phyloP scores from a whole-genome alignment of 2,113 vertebrate species.

The Rhinopomastus cyanomelas region DNA sequence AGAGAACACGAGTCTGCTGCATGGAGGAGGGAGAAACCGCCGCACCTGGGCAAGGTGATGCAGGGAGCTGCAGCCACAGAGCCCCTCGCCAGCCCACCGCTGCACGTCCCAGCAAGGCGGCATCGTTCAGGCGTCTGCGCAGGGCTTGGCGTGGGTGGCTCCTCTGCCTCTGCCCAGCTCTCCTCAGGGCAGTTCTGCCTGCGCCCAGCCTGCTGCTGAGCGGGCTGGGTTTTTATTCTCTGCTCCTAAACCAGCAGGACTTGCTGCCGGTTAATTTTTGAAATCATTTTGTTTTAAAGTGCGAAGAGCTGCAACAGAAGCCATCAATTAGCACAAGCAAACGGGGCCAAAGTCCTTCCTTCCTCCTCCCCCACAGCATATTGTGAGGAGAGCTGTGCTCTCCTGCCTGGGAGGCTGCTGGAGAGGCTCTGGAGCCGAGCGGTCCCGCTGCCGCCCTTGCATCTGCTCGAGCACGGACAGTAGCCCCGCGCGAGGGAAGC shows the following conservation, averaged over 20 bases:
- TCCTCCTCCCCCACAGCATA: constrained; percentile 60
- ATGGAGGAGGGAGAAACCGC: neutral
- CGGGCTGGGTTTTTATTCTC: constrained; percentile 52
- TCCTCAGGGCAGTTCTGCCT: neutral
- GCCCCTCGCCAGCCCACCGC: fast-evolving
- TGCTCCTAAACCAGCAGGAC: constrained; percentile 22
- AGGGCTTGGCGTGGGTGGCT: neutral
- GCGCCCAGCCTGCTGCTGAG: neutral
- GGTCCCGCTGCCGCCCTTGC: constrained; percentile 36
- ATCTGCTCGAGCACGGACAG: constrained; percentile 54
- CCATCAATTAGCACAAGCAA: constrained; percentile 76
- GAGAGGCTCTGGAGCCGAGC: constrained; percentile 61
- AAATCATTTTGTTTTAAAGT: constrained; percentile 17
- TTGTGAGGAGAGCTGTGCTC: constrained; percentile 50
- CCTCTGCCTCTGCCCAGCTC: neutral
- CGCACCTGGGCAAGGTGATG: neutral
- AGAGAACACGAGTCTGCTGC: neutral
- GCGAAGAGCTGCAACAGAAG: constrained; percentile 77
- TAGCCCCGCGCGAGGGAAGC: neutral
- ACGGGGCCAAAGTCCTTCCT: constrained; percentile 69
- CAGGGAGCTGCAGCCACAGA: neutral
- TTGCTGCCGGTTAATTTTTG: constrained; percentile 60
- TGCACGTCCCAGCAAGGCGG: fast-evolving
- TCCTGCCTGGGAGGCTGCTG: constrained; percentile 46
- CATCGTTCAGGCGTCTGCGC: neutral